A percentile compares a stretch with the other conserved stretches of the same genome.
phyloP scores from a whole-genome alignment of 2,888 invertebrate species.

The Lycaena phlaeas region DNA sequence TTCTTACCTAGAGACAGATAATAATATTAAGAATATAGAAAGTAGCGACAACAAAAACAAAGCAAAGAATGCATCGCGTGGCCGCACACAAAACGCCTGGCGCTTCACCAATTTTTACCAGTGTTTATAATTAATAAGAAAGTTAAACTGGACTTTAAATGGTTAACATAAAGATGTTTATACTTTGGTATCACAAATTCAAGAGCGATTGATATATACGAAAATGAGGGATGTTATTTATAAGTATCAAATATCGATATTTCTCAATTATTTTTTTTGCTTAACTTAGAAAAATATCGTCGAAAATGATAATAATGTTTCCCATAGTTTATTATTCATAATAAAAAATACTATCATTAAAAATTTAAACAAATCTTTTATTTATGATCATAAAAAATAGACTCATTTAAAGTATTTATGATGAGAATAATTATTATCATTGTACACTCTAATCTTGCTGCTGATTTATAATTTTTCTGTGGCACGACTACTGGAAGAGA shows the following conservation, averaged over 20 bases:
- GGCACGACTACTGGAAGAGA: too few species aligned
- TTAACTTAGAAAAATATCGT: too few species aligned
- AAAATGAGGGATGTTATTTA: not conserved
- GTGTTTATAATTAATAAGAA: slow-evolving; percentile 9
- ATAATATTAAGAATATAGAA: slow-evolving; percentile 23
- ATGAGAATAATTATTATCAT: too few species aligned
- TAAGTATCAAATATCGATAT: not conserved
- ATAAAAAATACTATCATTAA: too few species aligned
- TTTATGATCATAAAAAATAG: too few species aligned
- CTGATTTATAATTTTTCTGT: too few species aligned
- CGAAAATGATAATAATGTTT: too few species aligned
- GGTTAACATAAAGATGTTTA: not conserved
- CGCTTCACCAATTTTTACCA: slow-evolving; percentile 21
- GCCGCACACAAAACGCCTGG: slow-evolving; percentile 24
- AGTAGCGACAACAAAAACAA: slow-evolving; percentile 25
- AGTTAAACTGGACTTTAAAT: slow-evolving; percentile 6
- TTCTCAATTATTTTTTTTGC: too few species aligned
- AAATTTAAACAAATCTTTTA: too few species aligned
- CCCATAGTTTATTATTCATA: too few species aligned
- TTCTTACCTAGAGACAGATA: slow-evolving; percentile 1
- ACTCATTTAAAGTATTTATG: too few species aligned
- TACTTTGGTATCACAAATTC: not conserved
- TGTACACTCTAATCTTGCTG: too few species aligned
- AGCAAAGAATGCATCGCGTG: slow-evolving; percentile 37
- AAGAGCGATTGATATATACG: not conserved